Base-by-base conservation (phyloP, 2,113 vertebrate genomes). In the Passer domesticus region DNA sequence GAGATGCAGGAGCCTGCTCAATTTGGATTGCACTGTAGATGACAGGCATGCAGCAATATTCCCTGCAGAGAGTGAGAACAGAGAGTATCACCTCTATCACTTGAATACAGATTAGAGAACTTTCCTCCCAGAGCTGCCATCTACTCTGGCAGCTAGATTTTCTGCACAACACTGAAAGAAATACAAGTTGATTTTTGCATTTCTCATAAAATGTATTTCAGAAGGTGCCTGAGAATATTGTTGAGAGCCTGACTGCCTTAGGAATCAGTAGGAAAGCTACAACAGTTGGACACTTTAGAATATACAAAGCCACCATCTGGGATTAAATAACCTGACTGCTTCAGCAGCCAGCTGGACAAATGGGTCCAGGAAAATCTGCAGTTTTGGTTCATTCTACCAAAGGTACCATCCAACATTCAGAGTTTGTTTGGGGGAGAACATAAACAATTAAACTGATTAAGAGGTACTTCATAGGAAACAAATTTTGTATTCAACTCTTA, bases 11-110 rank as follows among this genome's bases (percentile, higher is more conserved):
- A 44, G 33, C 59, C 56, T 55, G 78, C 66, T 64, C 58, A 56
- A 44, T 85, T 6, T 79, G 66, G 66, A 91, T 87, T 87, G 74
- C 44, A 35, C 39, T 12, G 69, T 6, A 35, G 84, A 81, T 85
- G 82, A 94, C 66, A 85, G 90, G 94, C 92, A 87, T 75, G 74
- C 49, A 82, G 78, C 44, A 79, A 11, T 46, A 83, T 44, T 79
- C 74, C 84, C 87, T 52, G 78, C 80, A 67, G 89, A 77, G 4
- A 7, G 67, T 28, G 63, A 83, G 91, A 95, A 89, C 59, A 77
- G 72, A 84, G 88, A 80, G 72, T 64, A 68, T 60, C 82, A 44
- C 74, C 74, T 79, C 87, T 50, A 9, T 2, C 73, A 10, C 56
- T 59, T 47, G 73, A 87, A 94, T 87, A 82, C 69, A 89, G 64